These are phyloP conservation scores for Brachyhypopomus occidentalis DNA, from an alignment of 2,113 vertebrate genomes.

Conservation along the genomic window DNA sequence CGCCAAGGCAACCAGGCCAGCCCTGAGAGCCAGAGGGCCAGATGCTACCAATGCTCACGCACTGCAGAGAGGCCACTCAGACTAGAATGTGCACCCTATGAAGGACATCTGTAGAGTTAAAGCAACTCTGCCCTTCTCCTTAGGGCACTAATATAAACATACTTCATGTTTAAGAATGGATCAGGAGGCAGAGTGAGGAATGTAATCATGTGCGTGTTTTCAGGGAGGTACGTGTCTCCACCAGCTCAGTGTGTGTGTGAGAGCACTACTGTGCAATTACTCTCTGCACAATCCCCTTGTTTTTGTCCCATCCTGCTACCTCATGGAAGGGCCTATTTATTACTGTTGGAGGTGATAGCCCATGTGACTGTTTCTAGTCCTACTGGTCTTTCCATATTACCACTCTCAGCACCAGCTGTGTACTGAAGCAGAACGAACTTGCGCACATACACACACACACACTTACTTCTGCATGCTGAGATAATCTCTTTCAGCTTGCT, in stretches of 20 bases:
- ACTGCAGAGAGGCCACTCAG: conserved; percentile 30
- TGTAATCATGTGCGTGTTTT: conserved; percentile 5
- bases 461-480: conserved; percentile 9
- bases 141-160: background rate
- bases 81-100: background rate
- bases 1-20: conserved; percentile 59
- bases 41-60: conserved; percentile 35
- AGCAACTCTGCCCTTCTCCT: background rate
- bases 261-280: conserved; percentile 27
- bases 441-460: conserved; percentile 42
- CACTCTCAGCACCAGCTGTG: conserved; percentile 30
- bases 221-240: conserved; percentile 7
- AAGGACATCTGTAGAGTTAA: background rate
- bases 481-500: conserved; percentile 38
- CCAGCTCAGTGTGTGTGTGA: conserved; percentile 14
- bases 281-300: background rate
- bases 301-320: background rate
- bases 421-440: conserved; percentile 22
- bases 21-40: conserved; percentile 13
- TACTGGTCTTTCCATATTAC: conserved; percentile 14
- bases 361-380: conserved; percentile 44
- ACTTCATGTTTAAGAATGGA: background rate
- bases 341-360: conserved; percentile 16
- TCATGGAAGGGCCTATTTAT: conserved; percentile 33
- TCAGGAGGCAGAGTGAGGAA: conserved; percentile 11